Conservation (phyloP, 2,113 vertebrate species). For the Agapornis roseicollis region DNA sequence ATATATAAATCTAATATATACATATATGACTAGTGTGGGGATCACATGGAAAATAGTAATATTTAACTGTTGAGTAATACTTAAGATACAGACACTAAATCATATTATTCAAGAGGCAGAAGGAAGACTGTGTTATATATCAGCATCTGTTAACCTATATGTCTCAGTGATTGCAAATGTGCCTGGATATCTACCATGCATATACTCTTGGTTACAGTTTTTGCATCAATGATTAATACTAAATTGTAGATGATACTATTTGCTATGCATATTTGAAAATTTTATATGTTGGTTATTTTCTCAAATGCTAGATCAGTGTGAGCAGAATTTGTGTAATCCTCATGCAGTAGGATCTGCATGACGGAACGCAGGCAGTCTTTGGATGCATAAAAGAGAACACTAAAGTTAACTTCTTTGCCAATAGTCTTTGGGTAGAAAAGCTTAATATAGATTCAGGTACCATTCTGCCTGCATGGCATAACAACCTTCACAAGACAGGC, state of each 20-base stretch:
- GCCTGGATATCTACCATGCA: neutral
- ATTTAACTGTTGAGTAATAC: neutral
- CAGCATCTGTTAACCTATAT: neutral
- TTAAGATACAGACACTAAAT: neutral
- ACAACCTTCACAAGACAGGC: neutral
- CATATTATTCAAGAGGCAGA: neutral
- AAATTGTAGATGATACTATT: neutral
- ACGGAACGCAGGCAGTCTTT: neutral
- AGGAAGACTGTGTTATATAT: neutral
- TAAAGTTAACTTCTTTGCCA: neutral
- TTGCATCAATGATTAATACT: neutral
- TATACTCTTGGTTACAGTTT: neutral
- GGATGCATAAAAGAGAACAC: fast-evolving
- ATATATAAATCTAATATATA: neutral
- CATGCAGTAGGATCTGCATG: neutral
- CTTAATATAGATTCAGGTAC: neutral
- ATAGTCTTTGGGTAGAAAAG: neutral
- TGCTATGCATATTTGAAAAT: neutral
- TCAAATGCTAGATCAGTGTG: neutral
- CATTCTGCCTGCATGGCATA: neutral
- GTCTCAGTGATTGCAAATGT: neutral
- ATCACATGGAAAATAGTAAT: neutral
- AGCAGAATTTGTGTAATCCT: neutral
- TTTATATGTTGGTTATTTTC: neutral
- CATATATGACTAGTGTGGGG: neutral